These are phyloP conservation scores for Hipparchia semele DNA, from an alignment of 2,888 invertebrate species.

Conservation along the genomic window DNA sequence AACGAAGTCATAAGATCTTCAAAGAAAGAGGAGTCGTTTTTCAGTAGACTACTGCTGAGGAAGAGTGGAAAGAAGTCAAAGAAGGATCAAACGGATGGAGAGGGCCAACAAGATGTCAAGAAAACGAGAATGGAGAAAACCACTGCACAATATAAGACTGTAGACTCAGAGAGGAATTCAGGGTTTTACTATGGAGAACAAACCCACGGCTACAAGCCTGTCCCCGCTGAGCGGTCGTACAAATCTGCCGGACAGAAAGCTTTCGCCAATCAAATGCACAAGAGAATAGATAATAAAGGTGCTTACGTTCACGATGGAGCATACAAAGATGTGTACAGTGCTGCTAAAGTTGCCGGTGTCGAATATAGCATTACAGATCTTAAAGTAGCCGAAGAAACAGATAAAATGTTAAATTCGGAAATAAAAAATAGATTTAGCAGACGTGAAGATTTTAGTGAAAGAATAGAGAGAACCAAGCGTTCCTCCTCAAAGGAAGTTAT, in stretches of 20 bases:
- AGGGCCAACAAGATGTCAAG: conserved; percentile 68
- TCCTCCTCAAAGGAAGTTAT: conserved; percentile 68
- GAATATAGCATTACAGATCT: conserved; percentile 79
- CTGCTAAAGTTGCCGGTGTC: conserved; percentile 72
- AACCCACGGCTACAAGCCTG: conserved; percentile 65
- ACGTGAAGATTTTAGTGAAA: conserved; percentile 69
- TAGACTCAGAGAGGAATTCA: conserved; percentile 60
- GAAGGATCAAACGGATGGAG: conserved; percentile 75
- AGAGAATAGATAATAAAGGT: conserved; percentile 78
- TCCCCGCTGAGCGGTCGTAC: conserved; percentile 72
- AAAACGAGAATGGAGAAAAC: conserved; percentile 68
- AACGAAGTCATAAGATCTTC: conserved; percentile 75
- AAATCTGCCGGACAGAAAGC: conserved; percentile 76
- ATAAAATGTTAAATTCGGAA: conserved; percentile 73
- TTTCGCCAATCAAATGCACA: conserved; percentile 78
- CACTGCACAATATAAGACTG: conserved; percentile 64
- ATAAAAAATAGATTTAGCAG: conserved; percentile 69
- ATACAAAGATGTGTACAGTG: conserved; percentile 76
- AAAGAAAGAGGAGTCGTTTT: conserved; percentile 84
- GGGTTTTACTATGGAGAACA: conserved; percentile 52
- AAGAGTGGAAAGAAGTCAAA: conserved; percentile 89
- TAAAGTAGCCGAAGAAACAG: conserved; percentile 78
- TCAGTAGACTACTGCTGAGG: conserved; percentile 86
- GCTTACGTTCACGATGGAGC: conserved; percentile 77
- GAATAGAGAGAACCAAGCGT: conserved; percentile 55